phyloP scores from a whole-genome alignment of 35 echinoderm and acorn worm species.

The Holothuria glaberrima region DNA sequence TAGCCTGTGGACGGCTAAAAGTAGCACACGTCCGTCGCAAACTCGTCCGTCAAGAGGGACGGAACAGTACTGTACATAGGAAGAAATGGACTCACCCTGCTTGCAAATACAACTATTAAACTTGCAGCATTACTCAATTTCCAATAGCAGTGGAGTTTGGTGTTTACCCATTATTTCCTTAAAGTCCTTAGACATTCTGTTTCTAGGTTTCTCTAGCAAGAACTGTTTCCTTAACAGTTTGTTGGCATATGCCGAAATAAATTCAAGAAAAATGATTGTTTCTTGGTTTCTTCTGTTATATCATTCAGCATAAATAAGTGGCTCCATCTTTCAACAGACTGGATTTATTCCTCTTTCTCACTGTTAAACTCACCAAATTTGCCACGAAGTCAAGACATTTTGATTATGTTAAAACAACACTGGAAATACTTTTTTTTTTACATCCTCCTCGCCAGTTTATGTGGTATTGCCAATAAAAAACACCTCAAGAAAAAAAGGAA shows the following conservation, averaged over 20 bases:
- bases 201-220: constrained; percentile 48
- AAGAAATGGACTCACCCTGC: constrained; percentile 51
- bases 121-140: constrained; percentile 65
- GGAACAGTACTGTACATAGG: no score
- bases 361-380: background rate
- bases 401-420: no score
- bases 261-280: constrained; percentile 21
- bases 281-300: constrained; percentile 31
- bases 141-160: constrained; percentile 35
- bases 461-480: no score
- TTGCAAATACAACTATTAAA: constrained; percentile 60
- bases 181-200: constrained; percentile 57
- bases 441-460: no score
- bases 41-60: no score
- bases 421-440: no score
- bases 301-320: constrained; percentile 67
- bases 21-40: no score
- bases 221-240: constrained; percentile 53
- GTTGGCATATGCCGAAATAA: constrained; percentile 32
- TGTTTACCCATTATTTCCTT: constrained; percentile 58
- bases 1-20: no score
- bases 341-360: constrained; percentile 52
- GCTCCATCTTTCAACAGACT: constrained; percentile 32
- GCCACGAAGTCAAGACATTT: background rate
- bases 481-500: no score